A percentile compares a stretch with the other conserved stretches of the same genome.
These are phyloP conservation scores for Dendrolimus punctatus DNA, from an alignment of 1,140 invertebrate species.

Conservation along the genomic window DNA sequence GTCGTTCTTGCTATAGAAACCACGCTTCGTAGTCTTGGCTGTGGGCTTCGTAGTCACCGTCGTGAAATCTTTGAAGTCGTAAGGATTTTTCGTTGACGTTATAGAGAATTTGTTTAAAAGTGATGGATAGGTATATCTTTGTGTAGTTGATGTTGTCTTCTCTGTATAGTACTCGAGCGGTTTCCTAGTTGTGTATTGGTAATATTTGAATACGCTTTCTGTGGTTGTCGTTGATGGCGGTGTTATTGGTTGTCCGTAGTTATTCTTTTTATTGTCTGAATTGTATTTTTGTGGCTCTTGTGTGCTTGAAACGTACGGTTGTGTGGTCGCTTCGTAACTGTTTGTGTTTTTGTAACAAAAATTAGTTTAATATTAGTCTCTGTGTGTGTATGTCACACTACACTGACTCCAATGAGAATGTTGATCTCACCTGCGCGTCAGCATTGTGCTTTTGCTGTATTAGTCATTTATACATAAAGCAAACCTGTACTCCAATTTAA, in stretches of 20 bases:
- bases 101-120: slow-evolving; percentile 59
- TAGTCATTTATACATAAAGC: too few relatives aligned
- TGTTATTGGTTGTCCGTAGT: slow-evolving; percentile 22
- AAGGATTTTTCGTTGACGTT: slow-evolving; percentile 68
- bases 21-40: slow-evolving; percentile 36
- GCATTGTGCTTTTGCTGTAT: slow-evolving; percentile 20
- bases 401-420: slow-evolving; percentile 33
- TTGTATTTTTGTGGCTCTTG: slow-evolving; percentile 18
- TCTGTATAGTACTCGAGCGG: slow-evolving; percentile 35
- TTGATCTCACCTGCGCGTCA: slow-evolving; percentile 28
- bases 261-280: slow-evolving; percentile 24
- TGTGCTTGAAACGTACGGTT: slow-evolving; percentile 53
- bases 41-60: slow-evolving; percentile 30
- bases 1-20: slow-evolving; percentile 57
- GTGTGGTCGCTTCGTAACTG: slow-evolving; percentile 60
- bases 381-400: slow-evolving; percentile 25
- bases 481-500: too few relatives aligned
- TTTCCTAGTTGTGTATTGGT: slow-evolving; percentile 38
- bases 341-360: slow-evolving; percentile 40
- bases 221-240: slow-evolving; percentile 28
- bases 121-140: slow-evolving; percentile 32
- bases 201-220: slow-evolving; percentile 35
- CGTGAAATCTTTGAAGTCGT: slow-evolving; percentile 70
- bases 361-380: slow-evolving; percentile 31
- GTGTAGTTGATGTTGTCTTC: slow-evolving; percentile 28